These are phyloP conservation scores for Riparia riparia DNA, from an alignment of 2,113 vertebrate genomes.

Conservation along the genomic window DNA sequence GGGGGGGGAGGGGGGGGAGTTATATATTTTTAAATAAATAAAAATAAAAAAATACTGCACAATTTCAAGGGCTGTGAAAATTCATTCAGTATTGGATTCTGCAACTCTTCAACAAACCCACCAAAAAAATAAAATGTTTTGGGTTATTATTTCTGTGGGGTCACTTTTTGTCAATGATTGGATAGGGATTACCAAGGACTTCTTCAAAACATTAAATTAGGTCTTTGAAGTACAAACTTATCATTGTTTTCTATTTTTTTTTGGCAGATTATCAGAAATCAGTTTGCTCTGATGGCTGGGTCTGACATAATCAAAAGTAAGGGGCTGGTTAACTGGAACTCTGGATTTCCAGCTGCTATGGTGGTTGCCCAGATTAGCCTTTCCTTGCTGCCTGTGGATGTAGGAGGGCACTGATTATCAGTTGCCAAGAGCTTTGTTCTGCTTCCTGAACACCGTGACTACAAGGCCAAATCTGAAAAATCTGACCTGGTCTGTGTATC, in stretches of 20 bases:
- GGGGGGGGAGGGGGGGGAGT: too few relatives aligned
- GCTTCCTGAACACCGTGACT: neutral
- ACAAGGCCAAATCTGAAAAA: neutral
- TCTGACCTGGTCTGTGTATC: neutral
- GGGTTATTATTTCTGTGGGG: neutral
- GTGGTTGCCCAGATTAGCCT: neutral
- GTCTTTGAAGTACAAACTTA: neutral
- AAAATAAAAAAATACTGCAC: neutral
- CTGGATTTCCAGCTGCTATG: neutral
- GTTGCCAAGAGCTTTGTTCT: neutral
- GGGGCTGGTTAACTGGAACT: neutral
- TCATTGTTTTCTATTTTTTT: neutral
- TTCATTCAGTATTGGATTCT: neutral
- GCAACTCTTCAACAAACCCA: neutral
- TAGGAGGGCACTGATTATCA: neutral
- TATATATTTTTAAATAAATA: too few relatives aligned
- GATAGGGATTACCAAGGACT: neutral
- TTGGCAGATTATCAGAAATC: neutral
- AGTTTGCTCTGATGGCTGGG: neutral
- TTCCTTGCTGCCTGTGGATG: neutral
- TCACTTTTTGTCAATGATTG: neutral
- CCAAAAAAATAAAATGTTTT: neutral
- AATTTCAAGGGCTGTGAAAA: neutral
- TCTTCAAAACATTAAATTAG: neutral
- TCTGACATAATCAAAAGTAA: neutral